Evolutionary conservation across 2,113 vertebrate genomes (phyloP).

Genomic region (Pterocles orientalis): DNA sequence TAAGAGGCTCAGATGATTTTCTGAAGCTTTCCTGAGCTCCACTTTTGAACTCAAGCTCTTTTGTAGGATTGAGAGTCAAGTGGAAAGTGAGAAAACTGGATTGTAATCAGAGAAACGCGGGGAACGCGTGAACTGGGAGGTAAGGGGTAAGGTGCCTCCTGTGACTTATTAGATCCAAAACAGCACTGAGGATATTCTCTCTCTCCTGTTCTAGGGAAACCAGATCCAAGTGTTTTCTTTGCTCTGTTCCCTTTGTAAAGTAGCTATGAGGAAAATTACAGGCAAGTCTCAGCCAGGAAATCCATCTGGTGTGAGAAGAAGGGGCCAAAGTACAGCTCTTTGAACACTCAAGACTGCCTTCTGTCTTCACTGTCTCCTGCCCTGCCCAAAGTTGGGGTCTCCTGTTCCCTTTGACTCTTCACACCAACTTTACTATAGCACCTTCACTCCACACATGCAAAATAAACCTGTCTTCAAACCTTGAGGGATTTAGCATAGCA

Average conservation of each 20-base stretch:
- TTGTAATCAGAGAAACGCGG: neutral
- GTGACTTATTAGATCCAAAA: constrained; percentile 13
- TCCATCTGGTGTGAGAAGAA: constrained; percentile 65
- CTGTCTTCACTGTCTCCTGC: constrained; percentile 18
- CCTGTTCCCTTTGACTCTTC: neutral
- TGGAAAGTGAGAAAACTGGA: constrained; percentile 5
- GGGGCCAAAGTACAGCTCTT: constrained; percentile 61
- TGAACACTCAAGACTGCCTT: constrained; percentile 44
- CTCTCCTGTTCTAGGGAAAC: constrained; percentile 21
- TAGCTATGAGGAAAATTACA: constrained; percentile 62
- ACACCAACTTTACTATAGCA: neutral
- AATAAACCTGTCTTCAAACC: neutral
- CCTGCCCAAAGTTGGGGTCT: neutral
- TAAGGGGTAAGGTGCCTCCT: constrained; percentile 36
- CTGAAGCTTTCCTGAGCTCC: neutral
- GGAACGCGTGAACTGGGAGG: neutral
- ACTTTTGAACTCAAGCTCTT: constrained; percentile 6
- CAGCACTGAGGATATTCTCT: constrained; percentile 13
- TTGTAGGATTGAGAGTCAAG: constrained; percentile 19
- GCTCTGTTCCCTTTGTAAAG: constrained; percentile 55
- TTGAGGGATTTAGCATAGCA: rapidly evolving
- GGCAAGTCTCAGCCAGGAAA: constrained; percentile 62
- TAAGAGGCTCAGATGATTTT: neutral
- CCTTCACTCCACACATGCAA: neutral
- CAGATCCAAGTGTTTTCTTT: constrained; percentile 54